Evolutionary conservation across 2,113 vertebrate species (phyloP).

Genomic region (Vidua chalybeata): DNA sequence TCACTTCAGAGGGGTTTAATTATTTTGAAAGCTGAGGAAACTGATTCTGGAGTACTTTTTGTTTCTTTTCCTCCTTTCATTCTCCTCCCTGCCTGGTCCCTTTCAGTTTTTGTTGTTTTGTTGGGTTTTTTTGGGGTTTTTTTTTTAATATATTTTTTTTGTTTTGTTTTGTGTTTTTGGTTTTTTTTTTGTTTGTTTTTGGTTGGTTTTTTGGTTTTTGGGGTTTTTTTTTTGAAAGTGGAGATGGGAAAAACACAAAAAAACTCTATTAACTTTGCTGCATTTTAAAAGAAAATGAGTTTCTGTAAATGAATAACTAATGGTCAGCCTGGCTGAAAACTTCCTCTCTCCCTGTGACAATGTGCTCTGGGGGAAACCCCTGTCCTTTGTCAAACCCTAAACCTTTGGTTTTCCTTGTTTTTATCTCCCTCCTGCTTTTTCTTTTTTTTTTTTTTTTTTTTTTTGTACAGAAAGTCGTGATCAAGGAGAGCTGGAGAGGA

Average conservation of each 20-base stretch:
- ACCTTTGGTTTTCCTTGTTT: neutral
- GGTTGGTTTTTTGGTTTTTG: too few relatives aligned
- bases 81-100: neutral
- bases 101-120: neutral
- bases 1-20: neutral
- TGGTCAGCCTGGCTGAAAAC: neutral
- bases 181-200: too few relatives aligned
- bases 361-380: neutral
- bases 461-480: neutral
- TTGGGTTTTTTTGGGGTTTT: neutral
- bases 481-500: neutral
- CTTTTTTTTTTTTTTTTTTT: too few relatives aligned
- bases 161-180: too few relatives aligned
- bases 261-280: neutral
- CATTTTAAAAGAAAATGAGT: neutral
- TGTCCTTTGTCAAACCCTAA: rapidly evolving
- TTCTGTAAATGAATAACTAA: neutral
- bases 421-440: neutral
- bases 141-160: neutral
- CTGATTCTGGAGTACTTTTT: neutral
- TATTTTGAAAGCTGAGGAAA: neutral
- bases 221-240: too few relatives aligned
- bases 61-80: neutral
- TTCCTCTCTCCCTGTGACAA: neutral
- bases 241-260: neutral